Evolutionary conservation across 2,888 invertebrate genomes (phyloP), one percentile per base, ranked within the genome.

Genomic region (Epinotia demarniana): DNA sequence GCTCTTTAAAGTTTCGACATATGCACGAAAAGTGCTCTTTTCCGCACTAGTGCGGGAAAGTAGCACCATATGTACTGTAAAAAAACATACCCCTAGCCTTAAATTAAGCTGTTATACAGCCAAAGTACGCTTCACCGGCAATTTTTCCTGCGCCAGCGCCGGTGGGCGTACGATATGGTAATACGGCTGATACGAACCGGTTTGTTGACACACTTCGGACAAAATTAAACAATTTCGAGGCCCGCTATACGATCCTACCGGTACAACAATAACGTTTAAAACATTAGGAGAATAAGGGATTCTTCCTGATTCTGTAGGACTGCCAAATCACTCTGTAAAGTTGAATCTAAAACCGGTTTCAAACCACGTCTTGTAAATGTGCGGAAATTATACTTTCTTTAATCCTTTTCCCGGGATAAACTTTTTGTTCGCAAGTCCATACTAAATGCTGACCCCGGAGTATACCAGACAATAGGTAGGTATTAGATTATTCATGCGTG

Each of bases 31-130:
- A n/a, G n/a, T n/a, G n/a, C n/a, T n/a, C n/a, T n/a, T n/a, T n/a
- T n/a, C n/a, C n/a, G n/a, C n/a, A n/a, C n/a, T n/a, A n/a, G n/a
- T n/a, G n/a, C n/a, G n/a, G n/a, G n/a, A n/a, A n/a, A n/a, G n/a
- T n/a, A n/a, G n/a, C n/a, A n/a, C n/a, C n/a, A n/a, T n/a, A n/a
- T n/a, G n/a, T n/a, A n/a, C n/a, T n/a, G n/a, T n/a, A n/a, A n/a
- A 13, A 4, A 49, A 49, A 13, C 4, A 13, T 13, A 13, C 12
- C 16, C 6, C n/a, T 49, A 16, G 49, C n/a, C n/a, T 53, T 53
- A 53, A 53, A 53, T 53, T 53, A 53, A 53, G 53, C 53, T 53
- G 53, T 53, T 53, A n/a, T n/a, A n/a, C 53, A 53, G 53, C n/a
- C 1, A n/a, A 53, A 53, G 13, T n/a, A 13, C 53, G 53, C 53